Evolutionary conservation across 2,113 vertebrate genomes (phyloP).

Genomic region (Scolopax mira): DNA sequence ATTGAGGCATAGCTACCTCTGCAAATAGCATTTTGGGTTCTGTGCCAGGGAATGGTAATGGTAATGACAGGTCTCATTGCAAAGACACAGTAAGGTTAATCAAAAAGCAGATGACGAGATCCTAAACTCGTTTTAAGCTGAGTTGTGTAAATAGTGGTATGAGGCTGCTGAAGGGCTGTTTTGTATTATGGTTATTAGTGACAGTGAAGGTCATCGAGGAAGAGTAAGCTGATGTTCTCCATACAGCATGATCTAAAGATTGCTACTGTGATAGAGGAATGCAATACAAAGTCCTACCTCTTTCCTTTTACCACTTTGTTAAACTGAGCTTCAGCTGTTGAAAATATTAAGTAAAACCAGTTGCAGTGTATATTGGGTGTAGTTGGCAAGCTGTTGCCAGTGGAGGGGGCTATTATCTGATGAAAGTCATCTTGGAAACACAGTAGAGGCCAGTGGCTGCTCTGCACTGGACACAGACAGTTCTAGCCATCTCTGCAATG

Average conservation of each 20-base stretch:
- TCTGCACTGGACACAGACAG: rapidly evolving
- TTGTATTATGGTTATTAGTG: neutral
- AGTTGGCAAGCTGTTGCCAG: neutral
- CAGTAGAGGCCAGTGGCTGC: neutral
- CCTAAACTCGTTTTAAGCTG: neutral
- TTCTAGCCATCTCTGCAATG: neutral
- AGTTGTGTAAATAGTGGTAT: neutral
- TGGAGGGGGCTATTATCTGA: rapidly evolving
- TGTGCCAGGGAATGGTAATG: constrained; percentile 1
- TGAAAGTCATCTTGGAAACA: neutral
- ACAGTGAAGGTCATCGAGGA: neutral
- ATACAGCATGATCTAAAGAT: neutral
- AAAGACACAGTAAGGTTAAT: constrained; percentile 8
- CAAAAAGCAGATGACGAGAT: neutral
- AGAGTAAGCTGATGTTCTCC: neutral
- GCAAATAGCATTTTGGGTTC: neutral
- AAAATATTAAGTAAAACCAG: neutral
- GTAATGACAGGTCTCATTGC: neutral
- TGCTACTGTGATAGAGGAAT: neutral
- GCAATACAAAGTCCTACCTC: neutral
- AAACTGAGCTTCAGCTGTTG: neutral
- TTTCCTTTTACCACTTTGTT: neutral
- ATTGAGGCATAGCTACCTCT: neutral
- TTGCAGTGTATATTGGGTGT: rapidly evolving
- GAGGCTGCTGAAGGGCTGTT: neutral